Conservation (phyloP, 2,113 vertebrate species). For the Hippocampus mohnikei region DNA sequence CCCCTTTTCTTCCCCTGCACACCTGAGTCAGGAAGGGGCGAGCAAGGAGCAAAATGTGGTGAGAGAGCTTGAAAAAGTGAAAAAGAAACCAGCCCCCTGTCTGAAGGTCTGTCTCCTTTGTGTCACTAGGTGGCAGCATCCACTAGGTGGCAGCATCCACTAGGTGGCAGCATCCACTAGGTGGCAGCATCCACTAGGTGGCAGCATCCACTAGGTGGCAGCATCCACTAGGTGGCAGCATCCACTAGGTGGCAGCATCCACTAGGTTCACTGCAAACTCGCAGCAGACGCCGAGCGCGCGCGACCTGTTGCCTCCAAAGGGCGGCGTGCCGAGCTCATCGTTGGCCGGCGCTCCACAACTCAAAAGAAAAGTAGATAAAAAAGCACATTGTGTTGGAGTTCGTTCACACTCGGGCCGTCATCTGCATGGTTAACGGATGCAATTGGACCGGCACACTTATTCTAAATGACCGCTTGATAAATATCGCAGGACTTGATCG, state of each 20-base stretch:
- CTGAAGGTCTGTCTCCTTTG: not conserved
- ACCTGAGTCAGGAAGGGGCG: no score
- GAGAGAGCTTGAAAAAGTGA: no score
- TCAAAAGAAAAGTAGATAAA: slow-evolving; percentile 26
- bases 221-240: slow-evolving; percentile 63
- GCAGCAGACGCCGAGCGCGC: slow-evolving; percentile 43
- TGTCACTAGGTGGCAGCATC: slow-evolving; percentile 59
- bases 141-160: slow-evolving; percentile 65
- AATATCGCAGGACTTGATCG: not conserved
- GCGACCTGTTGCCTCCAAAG: slow-evolving; percentile 49
- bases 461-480: not conserved
- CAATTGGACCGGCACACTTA: not conserved
- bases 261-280: not conserved
- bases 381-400: no score
- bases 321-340: slow-evolving; percentile 60
- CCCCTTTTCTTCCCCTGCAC: no score
- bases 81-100: no score
- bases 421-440: no score
- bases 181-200: slow-evolving; percentile 63
- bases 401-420: no score
- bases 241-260: no score
- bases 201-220: slow-evolving; percentile 64
- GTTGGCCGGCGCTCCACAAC: slow-evolving; percentile 51
- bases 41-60: no score
- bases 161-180: slow-evolving; percentile 65